A percentile compares a stretch with the other conserved stretches of the same genome.
phyloP scores from a whole-genome alignment of 2,113 vertebrate genomes.

The Lepus timidus region DNA sequence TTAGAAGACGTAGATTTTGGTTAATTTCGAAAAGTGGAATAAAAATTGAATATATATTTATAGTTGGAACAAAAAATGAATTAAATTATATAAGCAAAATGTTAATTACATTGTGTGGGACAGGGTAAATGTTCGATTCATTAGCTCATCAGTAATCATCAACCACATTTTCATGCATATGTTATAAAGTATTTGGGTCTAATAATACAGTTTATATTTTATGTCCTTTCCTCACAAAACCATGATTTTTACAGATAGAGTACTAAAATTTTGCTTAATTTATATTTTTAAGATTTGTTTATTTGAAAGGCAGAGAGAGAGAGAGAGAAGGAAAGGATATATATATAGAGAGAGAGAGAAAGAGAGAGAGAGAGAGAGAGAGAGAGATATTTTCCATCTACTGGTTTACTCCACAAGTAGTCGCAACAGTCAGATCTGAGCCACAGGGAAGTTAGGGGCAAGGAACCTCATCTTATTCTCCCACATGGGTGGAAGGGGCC shows the following conservation, averaged over 20 bases:
- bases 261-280: neutral
- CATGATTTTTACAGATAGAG: neutral
- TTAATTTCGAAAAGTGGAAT: neutral
- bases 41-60: neutral
- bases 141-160: neutral
- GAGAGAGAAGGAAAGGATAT: too few relatives aligned
- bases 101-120: neutral
- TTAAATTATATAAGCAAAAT: constrained; percentile 33
- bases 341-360: too few relatives aligned
- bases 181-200: neutral
- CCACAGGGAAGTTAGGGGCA: too few relatives aligned
- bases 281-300: neutral
- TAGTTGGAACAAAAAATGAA: neutral
- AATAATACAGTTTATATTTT: neutral
- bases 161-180: constrained; percentile 25
- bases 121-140: neutral
- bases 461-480: too few relatives aligned
- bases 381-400: too few relatives aligned
- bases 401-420: too few relatives aligned
- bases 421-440: too few relatives aligned
- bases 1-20: neutral
- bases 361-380: too few relatives aligned
- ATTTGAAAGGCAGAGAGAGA: too few relatives aligned
- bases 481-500: too few relatives aligned
- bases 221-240: neutral